These are phyloP conservation scores for Drosophila anceps DNA, from an alignment of 2,888 invertebrate species.

Conservation along the genomic window DNA sequence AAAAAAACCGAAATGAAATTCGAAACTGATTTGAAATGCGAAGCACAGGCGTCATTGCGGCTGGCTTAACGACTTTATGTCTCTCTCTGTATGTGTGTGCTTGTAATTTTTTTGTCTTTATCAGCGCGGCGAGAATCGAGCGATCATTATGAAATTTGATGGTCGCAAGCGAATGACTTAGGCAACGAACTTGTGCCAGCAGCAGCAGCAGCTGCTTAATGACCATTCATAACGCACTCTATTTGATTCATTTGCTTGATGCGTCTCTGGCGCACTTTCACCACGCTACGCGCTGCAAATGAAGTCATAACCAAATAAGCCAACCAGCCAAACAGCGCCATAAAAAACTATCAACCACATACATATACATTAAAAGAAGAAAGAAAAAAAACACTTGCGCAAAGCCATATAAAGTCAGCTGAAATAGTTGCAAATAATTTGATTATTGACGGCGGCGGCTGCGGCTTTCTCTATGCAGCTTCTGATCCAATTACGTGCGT, in stretches of 20 bases:
- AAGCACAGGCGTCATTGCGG: slow-evolving; percentile 58
- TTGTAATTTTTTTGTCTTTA: slow-evolving; percentile 33
- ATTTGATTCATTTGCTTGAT: slow-evolving; percentile 65
- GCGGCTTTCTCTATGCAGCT: slow-evolving; percentile 47
- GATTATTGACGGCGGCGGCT: slow-evolving; percentile 34
- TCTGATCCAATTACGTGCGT: slow-evolving; percentile 62
- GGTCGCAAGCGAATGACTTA: slow-evolving; percentile 48
- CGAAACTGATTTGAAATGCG: slow-evolving; percentile 67
- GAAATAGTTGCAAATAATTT: slow-evolving; percentile 42
- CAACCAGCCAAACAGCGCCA: slow-evolving; percentile 32
- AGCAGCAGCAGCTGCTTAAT: slow-evolving; percentile 41
- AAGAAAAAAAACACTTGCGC: slow-evolving; percentile 3
- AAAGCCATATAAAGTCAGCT: slow-evolving; percentile 29
- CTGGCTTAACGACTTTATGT: slow-evolving; percentile 54
- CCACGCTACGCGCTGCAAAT: slow-evolving; percentile 56
- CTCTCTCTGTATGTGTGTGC: slow-evolving; percentile 10
- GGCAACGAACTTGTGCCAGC: slow-evolving; percentile 56
- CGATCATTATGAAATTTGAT: slow-evolving; percentile 51
- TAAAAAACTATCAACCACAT: slow-evolving; percentile 40
- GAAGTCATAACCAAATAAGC: slow-evolving; percentile 80
- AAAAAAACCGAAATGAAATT: slow-evolving; percentile 62
- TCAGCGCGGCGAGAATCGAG: slow-evolving; percentile 57
- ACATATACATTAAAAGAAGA: neutral
- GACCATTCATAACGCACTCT: slow-evolving; percentile 58
- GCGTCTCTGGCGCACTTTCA: slow-evolving; percentile 68